Percentiles rank a stretch among this genome's conserved stretches.
phyloP scores from a whole-genome alignment of 1,140 invertebrate species.

The Drosophila teissieri region DNA sequence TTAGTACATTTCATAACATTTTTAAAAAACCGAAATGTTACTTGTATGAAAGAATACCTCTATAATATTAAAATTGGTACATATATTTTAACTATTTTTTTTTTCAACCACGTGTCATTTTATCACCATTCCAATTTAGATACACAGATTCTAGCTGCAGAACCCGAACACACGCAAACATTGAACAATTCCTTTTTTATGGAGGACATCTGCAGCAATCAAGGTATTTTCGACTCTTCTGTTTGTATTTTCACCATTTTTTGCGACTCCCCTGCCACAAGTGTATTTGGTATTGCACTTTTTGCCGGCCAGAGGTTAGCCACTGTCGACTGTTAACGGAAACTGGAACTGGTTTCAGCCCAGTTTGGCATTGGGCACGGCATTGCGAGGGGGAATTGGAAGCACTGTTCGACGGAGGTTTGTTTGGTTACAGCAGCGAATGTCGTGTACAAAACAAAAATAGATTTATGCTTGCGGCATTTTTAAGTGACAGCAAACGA shows the following conservation, averaged over 20 bases:
- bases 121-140: neutral
- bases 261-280: conserved; percentile 11
- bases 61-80: too few relatives aligned
- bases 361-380: conserved; percentile 27
- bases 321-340: conserved; percentile 14
- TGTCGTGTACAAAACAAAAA: conserved; percentile 70
- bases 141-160: conserved; percentile 1
- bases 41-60: too few relatives aligned
- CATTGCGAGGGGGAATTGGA: conserved; percentile 13
- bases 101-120: neutral
- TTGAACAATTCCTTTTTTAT: conserved; percentile 35
- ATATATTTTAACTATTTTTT: neutral
- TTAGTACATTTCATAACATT: too few relatives aligned
- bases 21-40: too few relatives aligned
- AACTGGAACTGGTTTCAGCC: conserved; percentile 22
- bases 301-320: conserved; percentile 40
- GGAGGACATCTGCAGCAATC: conserved; percentile 39
- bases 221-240: conserved; percentile 51
- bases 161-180: conserved; percentile 9
- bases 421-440: conserved; percentile 46
- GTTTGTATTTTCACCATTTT: conserved; percentile 26
- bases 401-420: conserved; percentile 25
- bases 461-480: conserved; percentile 82
- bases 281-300: conserved; percentile 56
- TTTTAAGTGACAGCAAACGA: conserved; percentile 81